phyloP scores from a whole-genome alignment of 2,113 vertebrate species.

The Callospermophilus lateralis region DNA sequence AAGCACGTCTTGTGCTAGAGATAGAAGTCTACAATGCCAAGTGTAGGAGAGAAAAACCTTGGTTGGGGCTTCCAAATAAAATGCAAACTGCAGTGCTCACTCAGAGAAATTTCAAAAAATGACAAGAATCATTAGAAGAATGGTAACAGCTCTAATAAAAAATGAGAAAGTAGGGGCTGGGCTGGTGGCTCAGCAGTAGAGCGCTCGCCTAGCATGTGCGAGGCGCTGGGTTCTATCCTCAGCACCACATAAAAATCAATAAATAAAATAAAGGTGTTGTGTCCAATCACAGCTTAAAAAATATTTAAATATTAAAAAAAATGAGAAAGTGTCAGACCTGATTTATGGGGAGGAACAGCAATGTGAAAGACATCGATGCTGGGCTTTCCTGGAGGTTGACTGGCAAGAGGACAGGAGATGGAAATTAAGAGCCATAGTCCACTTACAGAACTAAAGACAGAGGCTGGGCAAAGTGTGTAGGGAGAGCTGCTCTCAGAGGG shows the following conservation, averaged over 20 bases:
- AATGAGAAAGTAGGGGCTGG: no score
- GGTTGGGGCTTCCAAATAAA: background rate
- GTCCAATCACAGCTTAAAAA: no score
- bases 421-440: background rate
- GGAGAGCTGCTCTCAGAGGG: background rate
- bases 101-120: background rate
- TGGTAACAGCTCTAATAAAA: no score
- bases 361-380: background rate
- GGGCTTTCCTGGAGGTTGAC: background rate
- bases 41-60: background rate
- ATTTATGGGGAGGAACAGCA: no score
- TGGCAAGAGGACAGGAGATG: background rate
- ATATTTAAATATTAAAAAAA: no score
- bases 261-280: no score
- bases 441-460: background rate
- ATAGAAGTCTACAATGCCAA: background rate
- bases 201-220: no score
- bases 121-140: background rate
- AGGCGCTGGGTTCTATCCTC: no score
- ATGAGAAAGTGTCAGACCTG: background rate
- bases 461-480: rapidly evolving
- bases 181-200: no score
- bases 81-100: background rate
- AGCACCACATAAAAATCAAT: no score
- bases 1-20: background rate